Percentiles rank a stretch among this genome's conserved stretches.
Conservation (phyloP, 2,113 vertebrate genomes). For the Onychostoma macrolepis region DNA sequence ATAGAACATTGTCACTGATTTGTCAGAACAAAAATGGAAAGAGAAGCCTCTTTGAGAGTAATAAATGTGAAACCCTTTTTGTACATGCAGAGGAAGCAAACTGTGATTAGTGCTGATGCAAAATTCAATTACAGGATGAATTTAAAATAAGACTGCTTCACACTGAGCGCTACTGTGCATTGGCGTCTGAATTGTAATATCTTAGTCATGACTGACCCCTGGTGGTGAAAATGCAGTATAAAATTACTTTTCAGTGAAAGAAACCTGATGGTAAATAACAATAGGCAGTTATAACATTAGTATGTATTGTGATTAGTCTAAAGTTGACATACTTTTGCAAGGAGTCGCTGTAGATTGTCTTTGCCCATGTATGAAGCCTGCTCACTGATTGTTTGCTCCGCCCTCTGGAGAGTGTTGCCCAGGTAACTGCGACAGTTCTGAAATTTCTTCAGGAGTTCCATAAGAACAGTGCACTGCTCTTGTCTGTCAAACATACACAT, state of each 20-base stretch:
- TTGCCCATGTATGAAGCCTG: constrained; percentile 91
- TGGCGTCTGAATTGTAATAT: neutral
- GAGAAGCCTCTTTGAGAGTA: neutral
- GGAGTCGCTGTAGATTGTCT: constrained; percentile 87
- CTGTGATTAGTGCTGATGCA: neutral
- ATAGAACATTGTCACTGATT: neutral
- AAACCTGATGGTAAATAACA: neutral
- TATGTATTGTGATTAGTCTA: neutral
- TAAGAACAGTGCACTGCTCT: constrained; percentile 81
- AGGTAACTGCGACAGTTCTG: constrained; percentile 83
- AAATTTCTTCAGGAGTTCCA: constrained; percentile 90
- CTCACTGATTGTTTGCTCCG: constrained; percentile 81
- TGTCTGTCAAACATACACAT: constrained; percentile 69
- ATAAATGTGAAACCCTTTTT: neutral
- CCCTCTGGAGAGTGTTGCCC: constrained; percentile 84
- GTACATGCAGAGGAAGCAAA: neutral
- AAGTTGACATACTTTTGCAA: constrained; percentile 77
- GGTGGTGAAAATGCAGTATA: neutral
- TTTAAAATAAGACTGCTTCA: neutral
- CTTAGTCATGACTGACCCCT: constrained; percentile 4
- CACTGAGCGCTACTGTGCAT: neutral
- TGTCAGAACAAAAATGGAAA: neutral
- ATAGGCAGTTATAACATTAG: neutral
- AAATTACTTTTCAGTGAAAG: neutral
- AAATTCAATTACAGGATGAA: neutral